Conservation (phyloP, 1,140 invertebrate genomes). For the Doryteuthis pealeii region DNA sequence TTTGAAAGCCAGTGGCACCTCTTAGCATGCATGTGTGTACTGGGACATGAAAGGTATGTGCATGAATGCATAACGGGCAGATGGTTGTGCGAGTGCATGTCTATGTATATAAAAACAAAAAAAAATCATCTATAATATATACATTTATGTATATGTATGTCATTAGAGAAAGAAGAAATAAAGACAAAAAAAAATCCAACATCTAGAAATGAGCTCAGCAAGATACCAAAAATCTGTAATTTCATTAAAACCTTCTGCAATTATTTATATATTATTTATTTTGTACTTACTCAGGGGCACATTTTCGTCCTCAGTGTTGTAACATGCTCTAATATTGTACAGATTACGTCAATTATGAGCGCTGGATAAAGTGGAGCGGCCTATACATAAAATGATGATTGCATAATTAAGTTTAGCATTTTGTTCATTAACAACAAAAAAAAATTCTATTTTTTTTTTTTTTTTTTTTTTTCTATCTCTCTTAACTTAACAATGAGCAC, state of each 20-base stretch:
- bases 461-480: background rate
- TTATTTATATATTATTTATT: slow-evolving; percentile 10
- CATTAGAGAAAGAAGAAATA: too few relatives aligned
- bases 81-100: background rate
- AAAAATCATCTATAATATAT: background rate
- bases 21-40: too few relatives aligned
- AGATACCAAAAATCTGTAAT: slow-evolving; percentile 5
- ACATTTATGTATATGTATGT: background rate
- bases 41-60: too few relatives aligned
- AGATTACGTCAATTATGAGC: slow-evolving; percentile 1
- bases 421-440: too few relatives aligned
- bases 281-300: slow-evolving; percentile 7
- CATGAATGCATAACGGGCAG: too few relatives aligned
- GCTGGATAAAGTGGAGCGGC: background rate
- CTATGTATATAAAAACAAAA: background rate
- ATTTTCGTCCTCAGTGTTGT: background rate
- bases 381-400: background rate
- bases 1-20: too few relatives aligned
- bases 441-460: too few relatives aligned
- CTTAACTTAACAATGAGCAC: background rate
- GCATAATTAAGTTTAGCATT: slow-evolving; percentile 5
- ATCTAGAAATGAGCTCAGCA: background rate
- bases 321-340: slow-evolving; percentile 9
- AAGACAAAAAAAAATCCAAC: too few relatives aligned
- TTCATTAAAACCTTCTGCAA: slow-evolving; percentile 4